A percentile compares a stretch with the other conserved stretches of the same genome.
Evolutionary conservation across 2,888 invertebrate genomes (phyloP).

Genomic region (Homarus gammarus): DNA sequence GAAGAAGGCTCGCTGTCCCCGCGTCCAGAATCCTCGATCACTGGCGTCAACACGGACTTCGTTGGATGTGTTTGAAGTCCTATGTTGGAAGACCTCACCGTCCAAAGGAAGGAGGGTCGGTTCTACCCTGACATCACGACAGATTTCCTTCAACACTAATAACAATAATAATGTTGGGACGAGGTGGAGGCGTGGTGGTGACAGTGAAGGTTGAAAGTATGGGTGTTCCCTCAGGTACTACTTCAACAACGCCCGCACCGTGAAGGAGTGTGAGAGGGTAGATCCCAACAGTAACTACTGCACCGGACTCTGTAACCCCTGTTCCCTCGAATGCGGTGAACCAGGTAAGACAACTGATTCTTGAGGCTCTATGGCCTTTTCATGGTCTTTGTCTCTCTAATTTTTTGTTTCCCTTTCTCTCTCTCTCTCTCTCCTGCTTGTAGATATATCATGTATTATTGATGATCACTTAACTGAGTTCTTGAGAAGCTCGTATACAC

Average conservation of each 20-base stretch:
- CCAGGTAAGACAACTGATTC: conserved; percentile 1
- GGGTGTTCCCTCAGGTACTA: background rate
- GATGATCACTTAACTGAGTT: no score
- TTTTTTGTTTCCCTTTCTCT: background rate
- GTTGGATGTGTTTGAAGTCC: no score
- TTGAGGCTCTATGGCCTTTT: background rate
- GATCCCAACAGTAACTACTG: conserved; percentile 14
- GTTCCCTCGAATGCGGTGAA: background rate
- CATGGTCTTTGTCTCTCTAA: background rate
- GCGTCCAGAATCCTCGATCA: no score
- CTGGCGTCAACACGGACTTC: no score
- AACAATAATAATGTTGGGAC: no score
- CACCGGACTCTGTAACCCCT: conserved; percentile 29
- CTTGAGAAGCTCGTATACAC: no score
- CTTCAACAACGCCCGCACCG: background rate
- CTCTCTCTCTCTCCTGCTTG: background rate
- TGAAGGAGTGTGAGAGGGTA: conserved; percentile 16
- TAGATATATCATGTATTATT: background rate
- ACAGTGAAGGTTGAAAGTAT: no score
- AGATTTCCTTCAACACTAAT: no score
- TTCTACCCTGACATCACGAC: no score
- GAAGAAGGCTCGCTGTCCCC: no score
- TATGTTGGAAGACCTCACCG: no score
- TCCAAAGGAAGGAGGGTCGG: no score
- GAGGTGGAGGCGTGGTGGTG: background rate